Percentiles rank a stretch among this genome's conserved stretches.
phyloP scores from a whole-genome alignment of 2,888 invertebrate genomes.

The Seira sanloemensis region DNA sequence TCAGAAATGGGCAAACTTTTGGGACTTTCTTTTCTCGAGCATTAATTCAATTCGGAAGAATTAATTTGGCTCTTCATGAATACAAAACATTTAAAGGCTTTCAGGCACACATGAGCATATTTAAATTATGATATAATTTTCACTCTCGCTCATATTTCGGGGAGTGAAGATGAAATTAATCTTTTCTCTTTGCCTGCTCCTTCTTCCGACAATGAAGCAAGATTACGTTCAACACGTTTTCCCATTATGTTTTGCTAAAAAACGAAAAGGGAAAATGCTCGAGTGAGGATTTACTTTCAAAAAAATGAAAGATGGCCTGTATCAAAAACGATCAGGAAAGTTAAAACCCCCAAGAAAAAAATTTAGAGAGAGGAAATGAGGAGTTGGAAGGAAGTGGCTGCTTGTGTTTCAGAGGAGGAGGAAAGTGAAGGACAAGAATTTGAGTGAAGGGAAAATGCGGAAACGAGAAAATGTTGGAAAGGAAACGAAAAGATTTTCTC shows the following conservation, averaged over 20 bases:
- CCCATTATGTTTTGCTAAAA: too few relatives aligned
- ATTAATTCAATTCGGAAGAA: neutral
- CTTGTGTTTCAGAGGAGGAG: neutral
- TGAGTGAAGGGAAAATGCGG: neutral
- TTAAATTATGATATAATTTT: neutral
- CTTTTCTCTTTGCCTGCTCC: neutral
- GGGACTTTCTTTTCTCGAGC: neutral
- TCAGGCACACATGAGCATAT: neutral
- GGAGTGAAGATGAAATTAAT: neutral
- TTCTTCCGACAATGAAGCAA: neutral
- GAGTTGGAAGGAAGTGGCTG: constrained; percentile 4
- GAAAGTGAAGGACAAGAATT: neutral
- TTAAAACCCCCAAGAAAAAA: neutral
- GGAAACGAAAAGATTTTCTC: constrained; percentile 4
- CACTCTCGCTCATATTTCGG: neutral
- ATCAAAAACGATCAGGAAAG: neutral
- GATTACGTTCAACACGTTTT: too few relatives aligned
- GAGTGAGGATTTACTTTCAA: neutral
- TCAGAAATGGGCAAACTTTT: neutral
- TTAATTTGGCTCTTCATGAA: neutral
- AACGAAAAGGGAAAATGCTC: neutral
- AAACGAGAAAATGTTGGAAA: neutral
- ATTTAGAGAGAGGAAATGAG: neutral
- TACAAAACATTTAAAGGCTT: neutral
- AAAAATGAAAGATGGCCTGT: neutral